phyloP scores from a whole-genome alignment of 2,888 invertebrate species.

The Phanerotoma sp. region DNA sequence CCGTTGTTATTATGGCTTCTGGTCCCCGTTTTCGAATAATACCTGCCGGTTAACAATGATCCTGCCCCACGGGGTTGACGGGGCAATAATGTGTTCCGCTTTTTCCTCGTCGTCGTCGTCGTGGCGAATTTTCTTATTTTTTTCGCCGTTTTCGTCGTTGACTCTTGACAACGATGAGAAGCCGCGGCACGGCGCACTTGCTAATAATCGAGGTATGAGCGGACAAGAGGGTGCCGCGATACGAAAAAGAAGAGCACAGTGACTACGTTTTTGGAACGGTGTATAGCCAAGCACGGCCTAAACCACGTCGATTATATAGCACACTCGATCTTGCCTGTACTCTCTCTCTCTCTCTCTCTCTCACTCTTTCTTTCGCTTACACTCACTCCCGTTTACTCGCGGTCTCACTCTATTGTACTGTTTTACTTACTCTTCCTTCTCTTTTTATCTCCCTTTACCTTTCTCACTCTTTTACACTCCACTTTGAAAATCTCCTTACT shows the following conservation, averaged over 20 bases:
- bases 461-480: background rate
- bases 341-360: slow-evolving; percentile 1
- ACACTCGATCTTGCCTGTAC: slow-evolving; percentile 11
- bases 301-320: slow-evolving; percentile 24
- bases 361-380: background rate
- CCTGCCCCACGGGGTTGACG: slow-evolving; percentile 17
- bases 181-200: slow-evolving; percentile 7
- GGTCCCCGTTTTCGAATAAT: background rate
- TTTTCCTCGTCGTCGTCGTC: slow-evolving; percentile 11
- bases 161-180: slow-evolving; percentile 10
- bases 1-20: background rate
- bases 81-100: slow-evolving; percentile 12
- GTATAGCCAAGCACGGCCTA: slow-evolving; percentile 33
- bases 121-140: background rate
- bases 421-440: background rate
- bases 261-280: slow-evolving; percentile 49
- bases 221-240: slow-evolving; percentile 12
- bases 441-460: no score
- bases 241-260: slow-evolving; percentile 7
- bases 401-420: background rate
- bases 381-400: background rate
- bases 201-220: slow-evolving; percentile 6
- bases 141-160: background rate
- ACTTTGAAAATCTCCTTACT: slow-evolving; percentile 6
- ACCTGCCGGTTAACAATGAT: slow-evolving; percentile 8